Conservation (phyloP, 2,113 vertebrate species). For the Neolamprologus caudopunctatus region DNA sequence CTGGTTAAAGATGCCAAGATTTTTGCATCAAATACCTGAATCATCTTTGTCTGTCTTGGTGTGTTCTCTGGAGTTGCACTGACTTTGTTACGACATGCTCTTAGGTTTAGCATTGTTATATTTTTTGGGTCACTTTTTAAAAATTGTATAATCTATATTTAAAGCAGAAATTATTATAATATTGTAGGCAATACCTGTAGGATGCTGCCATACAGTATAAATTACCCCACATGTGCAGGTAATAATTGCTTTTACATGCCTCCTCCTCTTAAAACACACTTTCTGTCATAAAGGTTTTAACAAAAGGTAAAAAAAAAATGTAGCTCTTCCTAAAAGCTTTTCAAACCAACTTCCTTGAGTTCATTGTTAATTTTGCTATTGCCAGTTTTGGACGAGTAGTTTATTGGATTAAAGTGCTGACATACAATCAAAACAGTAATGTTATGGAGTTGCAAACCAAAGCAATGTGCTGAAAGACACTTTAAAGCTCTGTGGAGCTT, state of each 20-base stretch:
- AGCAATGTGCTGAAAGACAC: neutral
- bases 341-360: neutral
- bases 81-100: neutral
- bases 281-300: neutral
- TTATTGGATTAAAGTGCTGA: neutral
- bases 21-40: neutral
- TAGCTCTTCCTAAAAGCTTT: neutral
- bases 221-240: neutral
- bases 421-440: neutral
- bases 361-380: neutral
- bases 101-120: neutral
- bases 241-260: neutral
- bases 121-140: neutral
- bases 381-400: neutral
- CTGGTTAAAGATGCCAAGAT: constrained; percentile 19
- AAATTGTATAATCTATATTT: neutral
- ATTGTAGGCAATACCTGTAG: neutral
- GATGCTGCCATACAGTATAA: neutral
- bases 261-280: neutral
- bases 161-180: neutral
- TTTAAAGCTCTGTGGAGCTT: neutral
- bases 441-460: neutral
- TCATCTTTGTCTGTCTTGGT: neutral
- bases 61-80: neutral
- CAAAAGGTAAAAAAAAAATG: neutral